Percentiles rank a stretch among this genome's conserved stretches.
These are phyloP conservation scores for Ispidina lecontei DNA, from an alignment of 2,797 vertebrate genomes.

Conservation along the genomic window DNA sequence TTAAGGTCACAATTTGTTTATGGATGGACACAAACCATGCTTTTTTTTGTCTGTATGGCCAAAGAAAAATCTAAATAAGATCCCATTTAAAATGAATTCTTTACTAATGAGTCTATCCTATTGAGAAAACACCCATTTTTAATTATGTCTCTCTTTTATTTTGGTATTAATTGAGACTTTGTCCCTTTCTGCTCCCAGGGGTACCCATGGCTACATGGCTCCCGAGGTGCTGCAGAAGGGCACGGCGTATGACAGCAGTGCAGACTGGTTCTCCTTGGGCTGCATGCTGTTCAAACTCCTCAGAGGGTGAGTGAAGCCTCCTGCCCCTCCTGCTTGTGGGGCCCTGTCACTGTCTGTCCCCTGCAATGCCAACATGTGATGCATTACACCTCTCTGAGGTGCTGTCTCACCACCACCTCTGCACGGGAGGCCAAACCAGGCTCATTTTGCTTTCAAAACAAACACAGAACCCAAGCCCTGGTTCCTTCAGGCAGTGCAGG, in stretches of 20 bases:
- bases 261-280: conserved; percentile 98
- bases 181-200: conserved; percentile 75
- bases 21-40: too few relatives aligned
- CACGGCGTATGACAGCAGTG: conserved; percentile 96
- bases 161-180: neutral
- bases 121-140: neutral
- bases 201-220: conserved; percentile 98
- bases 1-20: too few relatives aligned
- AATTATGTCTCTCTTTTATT: neutral
- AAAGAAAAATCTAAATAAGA: too few relatives aligned
- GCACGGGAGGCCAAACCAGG: fast-evolving
- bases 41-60: too few relatives aligned
- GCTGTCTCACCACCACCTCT: fast-evolving
- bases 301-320: conserved; percentile 86
- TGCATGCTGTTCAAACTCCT: conserved; percentile 99
- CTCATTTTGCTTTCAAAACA: neutral
- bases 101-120: too few relatives aligned
- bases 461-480: neutral
- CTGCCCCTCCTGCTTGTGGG: neutral
- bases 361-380: fast-evolving
- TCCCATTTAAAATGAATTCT: too few relatives aligned
- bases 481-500: neutral
- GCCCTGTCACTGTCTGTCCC: neutral
- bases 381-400: neutral
- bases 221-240: conserved; percentile 98